Base-by-base conservation (phyloP, 53 echinoderm and acorn worm species). In the Holothuria scabra region DNA sequence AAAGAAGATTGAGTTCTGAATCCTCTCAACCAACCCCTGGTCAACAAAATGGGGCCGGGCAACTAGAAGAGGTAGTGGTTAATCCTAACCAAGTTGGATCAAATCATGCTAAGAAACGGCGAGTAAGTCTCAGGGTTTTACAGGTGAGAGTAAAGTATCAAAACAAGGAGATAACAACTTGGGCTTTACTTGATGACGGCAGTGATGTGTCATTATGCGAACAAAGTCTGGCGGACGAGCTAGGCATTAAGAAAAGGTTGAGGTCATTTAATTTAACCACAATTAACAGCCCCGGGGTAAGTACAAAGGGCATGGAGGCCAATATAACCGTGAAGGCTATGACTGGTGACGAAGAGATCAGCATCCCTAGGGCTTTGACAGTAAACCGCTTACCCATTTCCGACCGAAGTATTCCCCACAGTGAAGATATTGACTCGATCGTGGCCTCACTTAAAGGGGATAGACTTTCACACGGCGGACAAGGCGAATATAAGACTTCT, bases 121-220 rank as follows among this genome's bases (percentile, higher is more conserved):
- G 46, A 41, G 93, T 90, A 19, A 86, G 90, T 49, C 82, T 87
- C 4, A 79, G 90, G 57, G 82, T 93, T 29, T 57, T 93, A 5
- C 93, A 86, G 3, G 93, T 92, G n/a, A 87, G 66, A 86, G 60
- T 90, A 3, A 80, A 66, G 48, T 49, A 74, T 16, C 46, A 34
- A n/a, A 38, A 32, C 30, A 87, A 56, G 12, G 79, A 89, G 32
- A 30, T 87, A 11, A 81, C 35, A 49, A 92, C 93, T 16, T 87
- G 93, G 92, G 92, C 89, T 24, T 34, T 91, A 32, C 82, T 88
- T 3, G 91, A 92, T 30, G 83, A 92, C 21, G 89, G 92, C 66
- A 92, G 92, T 35, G 87, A 89, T 60, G 86, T 92, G 13, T 87
- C 90, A 2, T 83, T 93, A 21, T 87, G 90, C 26, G 90, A 90